Percentiles rank a stretch among this genome's conserved stretches.
phyloP scores from a whole-genome alignment of 2,113 vertebrate species.

The Labeo catla region DNA sequence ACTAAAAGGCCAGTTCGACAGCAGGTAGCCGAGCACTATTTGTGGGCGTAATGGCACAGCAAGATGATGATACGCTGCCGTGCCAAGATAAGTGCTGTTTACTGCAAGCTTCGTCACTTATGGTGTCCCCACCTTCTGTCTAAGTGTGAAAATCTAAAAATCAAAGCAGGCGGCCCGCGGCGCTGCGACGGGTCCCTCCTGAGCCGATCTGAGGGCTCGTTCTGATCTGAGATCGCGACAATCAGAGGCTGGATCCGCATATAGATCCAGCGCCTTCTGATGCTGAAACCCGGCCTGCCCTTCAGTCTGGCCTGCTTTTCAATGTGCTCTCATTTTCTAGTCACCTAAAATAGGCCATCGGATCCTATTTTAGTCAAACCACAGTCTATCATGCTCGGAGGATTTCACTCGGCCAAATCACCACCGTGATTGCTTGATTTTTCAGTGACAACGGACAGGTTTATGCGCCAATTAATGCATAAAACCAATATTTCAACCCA shows the following conservation, averaged over 20 bases:
- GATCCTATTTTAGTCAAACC: conserved; percentile 42
- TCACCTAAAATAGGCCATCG: conserved; percentile 40
- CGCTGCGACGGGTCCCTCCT: not conserved
- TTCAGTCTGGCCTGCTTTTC: conserved; percentile 46
- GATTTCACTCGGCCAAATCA: not conserved
- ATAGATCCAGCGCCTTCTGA: not conserved
- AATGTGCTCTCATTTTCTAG: conserved; percentile 36
- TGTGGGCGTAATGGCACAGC: conserved; percentile 32
- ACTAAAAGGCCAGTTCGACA: conserved; percentile 27
- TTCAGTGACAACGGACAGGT: not conserved
- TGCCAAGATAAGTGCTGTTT: conserved; percentile 37
- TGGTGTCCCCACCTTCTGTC: conserved; percentile 34
- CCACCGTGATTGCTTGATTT: conserved; percentile 8
- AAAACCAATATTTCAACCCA: not conserved
- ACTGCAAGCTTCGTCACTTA: conserved; percentile 21
- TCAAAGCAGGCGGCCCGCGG: not conserved
- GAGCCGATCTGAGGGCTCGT: not conserved
- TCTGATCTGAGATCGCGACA: conserved; percentile 2
- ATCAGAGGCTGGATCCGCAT: not conserved
- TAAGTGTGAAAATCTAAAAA: conserved; percentile 23
- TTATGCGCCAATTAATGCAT: not conserved
- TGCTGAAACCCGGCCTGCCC: conserved; percentile 3
- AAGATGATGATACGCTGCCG: not conserved
- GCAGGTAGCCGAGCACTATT: conserved; percentile 17
- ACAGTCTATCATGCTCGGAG: conserved; percentile 16